Conservation (phyloP, 2,113 vertebrate species). For the Pomatostomus ruficeps region DNA sequence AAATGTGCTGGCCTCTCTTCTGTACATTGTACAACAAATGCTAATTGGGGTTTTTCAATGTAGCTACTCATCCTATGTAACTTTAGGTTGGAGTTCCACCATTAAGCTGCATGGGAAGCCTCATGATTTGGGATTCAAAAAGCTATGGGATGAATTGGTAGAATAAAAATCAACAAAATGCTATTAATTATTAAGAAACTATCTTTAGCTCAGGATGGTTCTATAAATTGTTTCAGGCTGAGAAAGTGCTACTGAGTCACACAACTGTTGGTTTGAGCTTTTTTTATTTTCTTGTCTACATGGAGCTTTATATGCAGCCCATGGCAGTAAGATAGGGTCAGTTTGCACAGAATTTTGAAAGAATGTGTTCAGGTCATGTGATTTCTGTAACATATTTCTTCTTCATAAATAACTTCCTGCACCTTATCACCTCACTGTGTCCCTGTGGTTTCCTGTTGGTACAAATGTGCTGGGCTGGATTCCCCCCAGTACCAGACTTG, state of each 20-base stretch:
- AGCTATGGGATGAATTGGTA: background rate
- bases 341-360: background rate
- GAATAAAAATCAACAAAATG: background rate
- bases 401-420: background rate
- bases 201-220: background rate
- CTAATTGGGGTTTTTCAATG: background rate
- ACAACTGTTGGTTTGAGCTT: background rate
- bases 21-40: background rate
- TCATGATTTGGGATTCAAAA: background rate
- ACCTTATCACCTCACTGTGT: background rate
- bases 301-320: background rate
- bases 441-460: background rate
- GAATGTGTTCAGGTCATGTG: background rate
- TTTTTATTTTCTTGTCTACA: background rate
- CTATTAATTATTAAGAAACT: background rate
- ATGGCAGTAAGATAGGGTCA: background rate
- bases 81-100: background rate
- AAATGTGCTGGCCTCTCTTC: background rate
- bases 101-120: background rate
- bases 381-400: background rate
- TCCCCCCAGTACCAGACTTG: background rate
- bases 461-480: background rate
- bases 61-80: background rate
- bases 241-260: background rate
- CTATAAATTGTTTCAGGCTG: background rate